Conservation (phyloP, 2,888 invertebrate species). For the Pammene fasciana region DNA sequence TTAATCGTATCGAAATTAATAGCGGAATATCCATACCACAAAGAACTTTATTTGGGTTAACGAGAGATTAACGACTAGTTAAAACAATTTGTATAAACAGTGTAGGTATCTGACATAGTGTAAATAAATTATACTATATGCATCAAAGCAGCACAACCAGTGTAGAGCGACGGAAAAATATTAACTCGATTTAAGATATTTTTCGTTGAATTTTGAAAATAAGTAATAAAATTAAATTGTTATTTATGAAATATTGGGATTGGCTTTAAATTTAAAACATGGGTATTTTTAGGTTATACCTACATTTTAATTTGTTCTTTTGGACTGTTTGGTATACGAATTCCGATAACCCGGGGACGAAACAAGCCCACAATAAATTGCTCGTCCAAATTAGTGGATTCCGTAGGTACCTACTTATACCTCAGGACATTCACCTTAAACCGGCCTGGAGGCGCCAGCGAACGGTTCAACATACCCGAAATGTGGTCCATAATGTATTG, state of each 20-base stretch:
- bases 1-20: background rate
- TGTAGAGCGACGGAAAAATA: too few species aligned
- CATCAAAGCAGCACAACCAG: too few species aligned
- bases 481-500: conserved; percentile 53
- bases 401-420: conserved; percentile 55
- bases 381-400: conserved; percentile 68
- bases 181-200: too few species aligned
- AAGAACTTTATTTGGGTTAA: conserved; percentile 57
- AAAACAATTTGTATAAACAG: background rate
- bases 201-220: too few species aligned
- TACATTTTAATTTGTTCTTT: too few species aligned
- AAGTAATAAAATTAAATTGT: too few species aligned
- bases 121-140: too few species aligned
- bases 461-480: conserved; percentile 78
- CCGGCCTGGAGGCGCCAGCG: conserved; percentile 70
- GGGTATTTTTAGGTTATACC: background rate
- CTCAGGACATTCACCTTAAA: conserved; percentile 75
- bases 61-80: conserved; percentile 49
- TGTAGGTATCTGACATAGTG: too few species aligned
- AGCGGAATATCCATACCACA: conserved; percentile 8
- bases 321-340: background rate
- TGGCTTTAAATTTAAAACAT: too few species aligned
- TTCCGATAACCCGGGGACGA: conserved; percentile 73
- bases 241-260: too few species aligned
- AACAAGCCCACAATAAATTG: conserved; percentile 68